Percentiles rank a stretch among this genome's conserved stretches.
phyloP scores from a whole-genome alignment of 2,113 vertebrate species.

The Pedetes capensis region DNA sequence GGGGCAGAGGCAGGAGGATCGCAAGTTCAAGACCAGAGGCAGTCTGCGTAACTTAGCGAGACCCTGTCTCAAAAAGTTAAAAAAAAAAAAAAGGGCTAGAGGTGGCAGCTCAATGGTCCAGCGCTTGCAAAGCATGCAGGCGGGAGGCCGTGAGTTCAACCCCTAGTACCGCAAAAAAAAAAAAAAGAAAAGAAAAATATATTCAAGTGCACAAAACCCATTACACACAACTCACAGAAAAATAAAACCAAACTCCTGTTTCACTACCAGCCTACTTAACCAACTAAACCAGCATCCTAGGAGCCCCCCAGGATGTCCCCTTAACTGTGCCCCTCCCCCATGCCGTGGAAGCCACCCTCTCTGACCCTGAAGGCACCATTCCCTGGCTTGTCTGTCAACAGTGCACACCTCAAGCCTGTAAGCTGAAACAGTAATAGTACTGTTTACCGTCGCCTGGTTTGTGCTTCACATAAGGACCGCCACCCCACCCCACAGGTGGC shows the following conservation, averaged over 20 bases:
- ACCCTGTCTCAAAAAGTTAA: too few species aligned
- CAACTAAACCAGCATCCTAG: neutral
- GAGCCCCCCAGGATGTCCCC: neutral
- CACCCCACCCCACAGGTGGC: neutral
- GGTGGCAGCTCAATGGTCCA: too few species aligned
- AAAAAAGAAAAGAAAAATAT: neutral
- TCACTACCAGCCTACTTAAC: neutral
- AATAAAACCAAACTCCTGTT: neutral
- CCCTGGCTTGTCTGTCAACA: neutral
- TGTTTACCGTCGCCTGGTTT: neutral
- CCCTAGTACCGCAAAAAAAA: too few species aligned
- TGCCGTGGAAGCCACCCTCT: neutral
- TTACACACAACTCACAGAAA: neutral
- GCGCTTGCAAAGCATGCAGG: too few species aligned
- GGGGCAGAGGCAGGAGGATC: too few species aligned
- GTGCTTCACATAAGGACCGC: neutral
- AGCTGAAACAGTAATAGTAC: neutral
- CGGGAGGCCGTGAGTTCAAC: too few species aligned
- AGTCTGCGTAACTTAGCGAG: too few species aligned
- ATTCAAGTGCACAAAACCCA: neutral
- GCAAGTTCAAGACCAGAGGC: too few species aligned
- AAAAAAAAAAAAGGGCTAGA: too few species aligned
- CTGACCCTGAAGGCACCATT: neutral
- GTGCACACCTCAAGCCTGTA: neutral
- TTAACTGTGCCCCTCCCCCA: accelerated